phyloP scores from a whole-genome alignment of 2,113 vertebrate genomes.

The Chascanopsetta lugubris region DNA sequence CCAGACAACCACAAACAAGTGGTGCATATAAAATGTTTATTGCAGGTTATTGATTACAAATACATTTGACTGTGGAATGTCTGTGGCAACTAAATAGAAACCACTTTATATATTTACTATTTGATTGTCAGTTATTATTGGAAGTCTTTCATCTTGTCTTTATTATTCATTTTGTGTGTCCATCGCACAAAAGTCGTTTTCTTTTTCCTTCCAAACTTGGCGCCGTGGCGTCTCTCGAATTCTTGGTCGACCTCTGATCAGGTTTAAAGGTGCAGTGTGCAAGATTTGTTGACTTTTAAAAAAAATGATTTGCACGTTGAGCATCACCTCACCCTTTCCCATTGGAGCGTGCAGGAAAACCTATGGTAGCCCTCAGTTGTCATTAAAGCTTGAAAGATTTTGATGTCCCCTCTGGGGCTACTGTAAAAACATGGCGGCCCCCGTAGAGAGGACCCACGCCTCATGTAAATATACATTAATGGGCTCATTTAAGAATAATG shows the following conservation, averaged over 20 bases:
- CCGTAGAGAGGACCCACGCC: too few relatives aligned
- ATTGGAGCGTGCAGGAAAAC: too few relatives aligned
- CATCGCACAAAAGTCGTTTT: conserved; percentile 4
- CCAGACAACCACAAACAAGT: conserved; percentile 30
- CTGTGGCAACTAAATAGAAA: neutral
- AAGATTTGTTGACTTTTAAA: too few relatives aligned
- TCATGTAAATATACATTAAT: too few relatives aligned
- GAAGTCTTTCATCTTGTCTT: neutral
- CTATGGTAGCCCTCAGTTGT: too few relatives aligned
- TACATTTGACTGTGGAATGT: conserved; percentile 3
- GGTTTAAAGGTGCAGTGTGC: too few relatives aligned
- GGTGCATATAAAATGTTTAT: conserved; percentile 13
- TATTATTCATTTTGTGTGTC: conserved; percentile 19
- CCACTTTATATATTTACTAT: neutral
- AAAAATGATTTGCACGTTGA: too few relatives aligned
- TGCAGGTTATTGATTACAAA: conserved; percentile 25
- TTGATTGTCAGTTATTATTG: conserved; percentile 20
- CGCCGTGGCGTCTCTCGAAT: conserved; percentile 1
- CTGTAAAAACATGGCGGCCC: too few relatives aligned
- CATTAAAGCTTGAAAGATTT: too few relatives aligned
- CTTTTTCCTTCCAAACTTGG: neutral
- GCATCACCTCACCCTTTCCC: too few relatives aligned
- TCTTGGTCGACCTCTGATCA: conserved; percentile 34
- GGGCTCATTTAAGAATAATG: too few relatives aligned
- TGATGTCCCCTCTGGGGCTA: too few relatives aligned